Percentiles rank a stretch among this genome's conserved stretches.
These are phyloP conservation scores for Muntiacus muntjak DNA, from an alignment of 2,113 vertebrate species.

Conservation along the genomic window DNA sequence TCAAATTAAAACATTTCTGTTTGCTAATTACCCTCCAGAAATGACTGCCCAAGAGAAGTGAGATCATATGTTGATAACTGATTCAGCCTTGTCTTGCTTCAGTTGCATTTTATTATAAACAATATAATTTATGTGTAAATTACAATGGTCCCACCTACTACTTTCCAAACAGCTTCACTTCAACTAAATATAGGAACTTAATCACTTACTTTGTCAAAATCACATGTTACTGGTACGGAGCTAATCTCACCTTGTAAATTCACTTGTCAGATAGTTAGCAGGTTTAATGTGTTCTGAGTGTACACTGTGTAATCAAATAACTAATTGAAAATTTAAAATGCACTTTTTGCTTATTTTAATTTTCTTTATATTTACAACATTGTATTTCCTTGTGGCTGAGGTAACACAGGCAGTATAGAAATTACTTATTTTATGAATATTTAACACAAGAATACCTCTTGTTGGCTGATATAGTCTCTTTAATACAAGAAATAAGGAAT, in stretches of 20 bases:
- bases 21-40: not conserved
- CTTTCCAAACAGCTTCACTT: slow-evolving; percentile 35
- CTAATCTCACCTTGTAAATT: slow-evolving; percentile 19
- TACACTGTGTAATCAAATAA: slow-evolving; percentile 20
- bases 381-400: not conserved
- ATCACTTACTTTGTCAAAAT: slow-evolving; percentile 45
- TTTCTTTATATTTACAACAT: slow-evolving; percentile 12
- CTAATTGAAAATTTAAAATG: slow-evolving; percentile 42
- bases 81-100: slow-evolving; percentile 7
- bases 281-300: not conserved
- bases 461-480: not conserved
- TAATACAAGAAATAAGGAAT: not conserved
- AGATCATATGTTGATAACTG: slow-evolving; percentile 9
- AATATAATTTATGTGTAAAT: slow-evolving; percentile 17
- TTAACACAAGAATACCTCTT: slow-evolving; percentile 14
- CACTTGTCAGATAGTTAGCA: not conserved
- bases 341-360: slow-evolving; percentile 47
- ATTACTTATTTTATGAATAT: not conserved
- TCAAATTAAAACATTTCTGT: slow-evolving; percentile 20
- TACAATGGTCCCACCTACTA: slow-evolving; percentile 1
- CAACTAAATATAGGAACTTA: not conserved
- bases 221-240: slow-evolving; percentile 7
- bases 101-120: not conserved
- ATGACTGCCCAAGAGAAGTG: not conserved
- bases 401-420: not conserved